Base-by-base conservation (phyloP, 2,797 vertebrate species). In the Etheostoma nigrum region DNA sequence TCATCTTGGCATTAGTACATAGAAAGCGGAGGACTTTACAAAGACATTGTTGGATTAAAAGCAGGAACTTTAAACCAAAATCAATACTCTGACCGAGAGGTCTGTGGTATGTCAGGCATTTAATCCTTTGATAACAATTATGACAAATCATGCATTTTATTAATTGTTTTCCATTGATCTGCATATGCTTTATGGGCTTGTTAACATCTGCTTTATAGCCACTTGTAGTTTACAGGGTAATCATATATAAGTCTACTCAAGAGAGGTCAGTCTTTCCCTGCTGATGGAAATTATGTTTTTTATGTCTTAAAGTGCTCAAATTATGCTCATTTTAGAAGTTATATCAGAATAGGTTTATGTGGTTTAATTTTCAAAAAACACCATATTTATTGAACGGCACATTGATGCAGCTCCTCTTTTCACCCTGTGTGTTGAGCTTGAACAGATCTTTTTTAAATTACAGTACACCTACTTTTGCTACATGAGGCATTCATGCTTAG, bases 1-100 rank as follows among this genome's bases (percentile, higher is more conserved):
- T 76, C 62, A 67, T 74, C 30, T 68, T 53, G 30, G 36, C 36
- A 3, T 67, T 42, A 25, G 47, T 25, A 78, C 33, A 67, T 8
- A 71, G 64, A 62, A 55, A 74, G 51, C 47, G 76, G 71, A 67
- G 42, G 67, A 75, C 4, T 85, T 67, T 71, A 81, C 58, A 59
- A 54, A 48, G 10, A 61, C 40, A 66, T 74, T 48, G 45, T 65
- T 30, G 63, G 70, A 78, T 78, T 81, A 76, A 74, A 86, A 74
- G 55, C 48, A 73, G 53, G 4, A 72, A 30, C 14, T 76, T 76
- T 73, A 82, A 87, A 85, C 63, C 73, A 72, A 79, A 89, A 87
- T 78, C 74, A 85, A 77, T 88, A 70, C 48, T 67, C 59, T 76
- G 40, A 84, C 44, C 55, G 25, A 45, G 27, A 72, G 48, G 44